phyloP scores from a whole-genome alignment of 2,888 invertebrate genomes.

The Eupsilia transversa region DNA sequence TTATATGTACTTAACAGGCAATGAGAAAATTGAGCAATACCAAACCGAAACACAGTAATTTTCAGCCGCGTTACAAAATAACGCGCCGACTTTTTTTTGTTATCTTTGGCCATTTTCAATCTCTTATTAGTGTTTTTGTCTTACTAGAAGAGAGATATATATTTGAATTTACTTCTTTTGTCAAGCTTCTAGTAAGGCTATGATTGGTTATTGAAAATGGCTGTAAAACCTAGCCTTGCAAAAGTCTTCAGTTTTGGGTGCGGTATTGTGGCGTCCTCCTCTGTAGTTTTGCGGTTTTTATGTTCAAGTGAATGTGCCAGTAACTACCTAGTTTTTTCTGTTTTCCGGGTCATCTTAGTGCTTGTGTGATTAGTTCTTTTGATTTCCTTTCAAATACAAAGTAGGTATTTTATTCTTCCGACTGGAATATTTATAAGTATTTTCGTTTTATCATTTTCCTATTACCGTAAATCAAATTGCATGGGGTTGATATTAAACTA shows the following conservation, averaged over 20 bases:
- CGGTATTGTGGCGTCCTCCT: constrained; percentile 39
- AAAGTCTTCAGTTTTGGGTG: constrained; percentile 33
- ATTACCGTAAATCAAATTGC: constrained; percentile 29
- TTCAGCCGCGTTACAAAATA: background rate
- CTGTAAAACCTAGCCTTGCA: constrained; percentile 15
- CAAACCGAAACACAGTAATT: constrained; percentile 20
- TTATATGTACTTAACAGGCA: constrained; percentile 7
- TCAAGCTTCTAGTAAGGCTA: constrained; percentile 9
- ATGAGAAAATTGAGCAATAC: constrained; percentile 25
- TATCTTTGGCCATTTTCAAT: constrained; percentile 24
- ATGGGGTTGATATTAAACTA: constrained; percentile 42
- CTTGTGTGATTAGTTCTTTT: constrained; percentile 10
- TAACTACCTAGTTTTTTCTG: constrained; percentile 2
- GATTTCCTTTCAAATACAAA: constrained; percentile 9
- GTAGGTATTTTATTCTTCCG: background rate
- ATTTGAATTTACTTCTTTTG: background rate
- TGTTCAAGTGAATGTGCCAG: constrained; percentile 17
- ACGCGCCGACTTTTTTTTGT: background rate
- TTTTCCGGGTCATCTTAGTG: constrained; percentile 10
- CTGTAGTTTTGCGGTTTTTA: constrained; percentile 8
- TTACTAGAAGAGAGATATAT: background rate
- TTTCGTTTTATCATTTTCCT: constrained; percentile 25
- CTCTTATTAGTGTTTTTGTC: background rate
- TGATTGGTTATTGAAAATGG: constrained; percentile 14
- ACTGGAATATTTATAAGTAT: constrained; percentile 1